Evolutionary conservation across 2,113 vertebrate species (phyloP), one percentile per base, ranked within the genome.

Genomic region (Tenrec ecaudatus): DNA sequence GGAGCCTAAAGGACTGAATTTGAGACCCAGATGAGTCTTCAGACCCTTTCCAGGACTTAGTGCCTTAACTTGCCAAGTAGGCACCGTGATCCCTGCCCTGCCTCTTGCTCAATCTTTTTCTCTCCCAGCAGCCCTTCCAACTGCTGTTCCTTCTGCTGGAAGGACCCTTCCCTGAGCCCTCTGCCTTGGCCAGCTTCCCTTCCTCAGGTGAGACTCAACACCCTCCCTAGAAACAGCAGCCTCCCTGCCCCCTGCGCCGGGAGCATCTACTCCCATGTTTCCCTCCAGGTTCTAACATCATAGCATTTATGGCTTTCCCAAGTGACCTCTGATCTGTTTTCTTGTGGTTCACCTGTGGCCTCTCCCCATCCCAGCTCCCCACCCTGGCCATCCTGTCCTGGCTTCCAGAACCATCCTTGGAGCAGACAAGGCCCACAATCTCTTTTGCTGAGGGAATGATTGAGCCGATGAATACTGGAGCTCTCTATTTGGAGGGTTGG

Each of bases 271-370:
- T 31, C 23, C 27, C 25, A 47, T 47, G 3, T 66, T 62, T 73
- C 86, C n/a, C 75, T 80, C 80, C 38, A 19, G 7, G 73, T 69
- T 73, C 76, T 93, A 88, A 53, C 6, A 2, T 5, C 47, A 14
- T 38, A 62, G 68, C 66, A n/a, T 19, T 27, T 62, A 57, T 7
- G 71, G n/a, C 36, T 92, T 93, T 93, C 69, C 64, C 40, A 85
- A 91, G 60, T 2, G 3, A 12, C 20, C 8, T 12, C 57, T 62
- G 4, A 73, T 23, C 94, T 90, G 66, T 58, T 43, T 83, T 20
- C 9, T 47, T 43, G 33, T 53, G 69, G 60, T 53, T 82, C 8
- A 23, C 43, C 57, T 57, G 29, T 76, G 68, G 76, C 36, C 12
- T 14, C 8, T 47, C 25, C 15, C n/a, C 64, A 47, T 10, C 3